These are phyloP conservation scores for Tethea ocularis DNA, from an alignment of 2,888 invertebrate genomes.

Conservation along the genomic window DNA sequence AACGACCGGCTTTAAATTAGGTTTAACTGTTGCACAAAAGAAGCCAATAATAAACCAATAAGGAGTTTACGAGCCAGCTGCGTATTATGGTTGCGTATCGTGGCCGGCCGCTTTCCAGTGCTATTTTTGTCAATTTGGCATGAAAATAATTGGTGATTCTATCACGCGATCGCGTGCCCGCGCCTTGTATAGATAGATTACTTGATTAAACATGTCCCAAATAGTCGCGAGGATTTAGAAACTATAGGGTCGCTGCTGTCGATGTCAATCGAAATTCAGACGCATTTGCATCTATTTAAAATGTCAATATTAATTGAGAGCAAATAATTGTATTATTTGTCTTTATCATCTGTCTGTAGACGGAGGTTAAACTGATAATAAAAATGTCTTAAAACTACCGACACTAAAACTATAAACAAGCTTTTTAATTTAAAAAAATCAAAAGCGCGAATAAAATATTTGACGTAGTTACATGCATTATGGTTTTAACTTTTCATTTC, in stretches of 20 bases:
- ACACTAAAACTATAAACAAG: no score
- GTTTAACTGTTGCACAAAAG: constrained; percentile 56
- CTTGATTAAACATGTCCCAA: constrained; percentile 24
- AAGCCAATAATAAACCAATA: constrained; percentile 51
- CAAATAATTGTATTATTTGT: not conserved
- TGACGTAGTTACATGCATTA: no score
- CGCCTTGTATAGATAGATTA: constrained; percentile 22
- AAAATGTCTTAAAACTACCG: not conserved
- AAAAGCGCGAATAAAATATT: not conserved
- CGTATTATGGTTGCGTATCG: constrained; percentile 37
- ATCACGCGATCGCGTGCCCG: constrained; percentile 62
- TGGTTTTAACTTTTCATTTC: no score
- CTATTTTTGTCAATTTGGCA: constrained; percentile 69
- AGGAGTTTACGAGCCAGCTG: constrained; percentile 55
- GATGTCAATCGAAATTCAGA: constrained; percentile 1
- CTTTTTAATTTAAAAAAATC: no score
- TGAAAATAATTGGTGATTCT: constrained; percentile 53
- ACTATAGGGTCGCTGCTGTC: not conserved
- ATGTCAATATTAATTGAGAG: not conserved
- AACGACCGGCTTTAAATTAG: constrained; percentile 54
- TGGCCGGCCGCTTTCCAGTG: constrained; percentile 57
- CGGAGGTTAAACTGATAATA: not conserved
- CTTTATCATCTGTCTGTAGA: not conserved
- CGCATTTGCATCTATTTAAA: not conserved
- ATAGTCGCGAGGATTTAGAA: not conserved